These are phyloP conservation scores for Coenonympha arcania DNA, from an alignment of 2,888 invertebrate species.

Conservation along the genomic window DNA sequence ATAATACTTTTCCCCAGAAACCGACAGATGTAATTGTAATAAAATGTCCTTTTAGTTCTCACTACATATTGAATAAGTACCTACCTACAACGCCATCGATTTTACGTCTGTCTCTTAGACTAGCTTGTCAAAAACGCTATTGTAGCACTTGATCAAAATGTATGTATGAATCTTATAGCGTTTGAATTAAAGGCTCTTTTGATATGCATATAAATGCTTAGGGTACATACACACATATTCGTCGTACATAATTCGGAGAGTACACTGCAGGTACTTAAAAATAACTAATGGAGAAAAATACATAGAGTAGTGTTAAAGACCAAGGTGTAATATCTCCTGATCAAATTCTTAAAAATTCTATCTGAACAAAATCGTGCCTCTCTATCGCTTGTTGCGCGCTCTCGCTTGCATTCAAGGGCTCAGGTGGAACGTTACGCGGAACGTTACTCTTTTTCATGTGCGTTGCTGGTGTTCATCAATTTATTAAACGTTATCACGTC, in stretches of 20 bases:
- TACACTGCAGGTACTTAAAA: neutral
- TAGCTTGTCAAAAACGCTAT: conserved; percentile 30
- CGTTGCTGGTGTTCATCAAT: no score
- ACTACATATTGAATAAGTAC: neutral
- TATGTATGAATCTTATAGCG: conserved; percentile 27
- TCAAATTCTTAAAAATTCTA: no score
- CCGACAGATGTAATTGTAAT: neutral
- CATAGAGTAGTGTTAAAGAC: no score
- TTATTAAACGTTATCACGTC: no score
- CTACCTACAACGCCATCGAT: no score
- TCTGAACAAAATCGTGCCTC: no score
- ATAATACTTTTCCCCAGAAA: no score
- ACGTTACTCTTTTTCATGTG: no score
- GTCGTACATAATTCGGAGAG: neutral
- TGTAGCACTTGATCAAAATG: conserved; percentile 17
- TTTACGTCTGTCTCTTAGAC: neutral
- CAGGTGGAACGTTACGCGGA: no score
- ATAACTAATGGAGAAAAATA: neutral
- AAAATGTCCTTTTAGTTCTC: neutral
- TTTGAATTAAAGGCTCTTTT: conserved; percentile 33
- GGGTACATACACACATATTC: conserved; percentile 1
- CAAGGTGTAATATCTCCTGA: no score
- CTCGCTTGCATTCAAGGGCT: no score
- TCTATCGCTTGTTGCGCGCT: no score
- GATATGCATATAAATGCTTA: conserved; percentile 4